phyloP scores from a whole-genome alignment of 1,140 invertebrate species.

The Leptonema lineaticorne region DNA sequence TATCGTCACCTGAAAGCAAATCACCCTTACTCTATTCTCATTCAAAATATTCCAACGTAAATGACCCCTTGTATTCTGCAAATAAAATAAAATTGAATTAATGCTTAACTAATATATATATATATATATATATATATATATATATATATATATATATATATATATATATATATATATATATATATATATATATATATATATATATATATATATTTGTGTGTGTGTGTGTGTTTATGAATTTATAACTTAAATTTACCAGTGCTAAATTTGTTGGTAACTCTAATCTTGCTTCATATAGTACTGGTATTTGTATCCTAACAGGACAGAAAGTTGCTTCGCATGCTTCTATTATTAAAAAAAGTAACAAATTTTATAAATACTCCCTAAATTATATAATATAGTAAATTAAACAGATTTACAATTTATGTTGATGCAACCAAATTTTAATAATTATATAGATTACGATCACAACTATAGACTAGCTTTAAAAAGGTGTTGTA shows the following conservation, averaged over 20 bases:
- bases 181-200: background rate
- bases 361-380: background rate
- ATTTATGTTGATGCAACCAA: background rate
- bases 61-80: conserved; percentile 34
- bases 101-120: background rate
- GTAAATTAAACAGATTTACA: background rate
- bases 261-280: conserved; percentile 33
- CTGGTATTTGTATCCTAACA: background rate
- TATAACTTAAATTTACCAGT: conserved; percentile 22
- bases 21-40: conserved; percentile 19
- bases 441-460: background rate
- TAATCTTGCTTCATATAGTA: conserved; percentile 25
- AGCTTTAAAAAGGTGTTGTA: too few species aligned
- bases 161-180: background rate
- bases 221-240: too few species aligned
- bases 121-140: background rate
- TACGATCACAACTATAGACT: too few species aligned
- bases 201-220: too few species aligned
- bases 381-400: background rate
- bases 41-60: conserved; percentile 33
- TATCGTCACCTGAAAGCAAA: conserved; percentile 35
- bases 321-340: conserved; percentile 40
- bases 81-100: background rate
- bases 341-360: conserved; percentile 28
- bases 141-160: background rate